Evolutionary conservation across 2,113 vertebrate genomes (phyloP), one percentile per base, ranked within the genome.

Genomic region (Neotragus pygmaeus): DNA sequence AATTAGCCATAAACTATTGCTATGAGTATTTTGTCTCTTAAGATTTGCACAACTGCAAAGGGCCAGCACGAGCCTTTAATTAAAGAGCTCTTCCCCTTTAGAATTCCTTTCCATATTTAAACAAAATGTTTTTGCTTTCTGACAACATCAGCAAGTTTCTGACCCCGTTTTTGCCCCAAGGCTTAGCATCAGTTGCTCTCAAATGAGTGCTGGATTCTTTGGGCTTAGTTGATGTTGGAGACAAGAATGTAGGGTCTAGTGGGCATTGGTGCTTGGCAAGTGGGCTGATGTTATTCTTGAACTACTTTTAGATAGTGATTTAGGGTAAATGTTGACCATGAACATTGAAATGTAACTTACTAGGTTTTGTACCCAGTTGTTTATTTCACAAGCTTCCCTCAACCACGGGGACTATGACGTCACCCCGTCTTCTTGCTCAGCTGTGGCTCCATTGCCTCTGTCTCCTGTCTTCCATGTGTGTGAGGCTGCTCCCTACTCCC

Each of bases 381-480:
- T 77, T 77, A 36, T 47, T 47, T 84, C n/a, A 5, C 7, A 16
- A 11, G 1, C 2, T 27, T 83, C 36, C 39, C 64, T 55, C 7
- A 36, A 51, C 27, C 39, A 7, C 0, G 6, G 17, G 25, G 55
- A n/a, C 16, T 49, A 1, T 9, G 33, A 78, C 1, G 0, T 53
- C 39, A 21, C 9, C 28, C 0, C n/a, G 11, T 39, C 55, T 28
- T 73, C 83, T 19, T 47, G 21, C 4, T 8, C 83, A 19, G 3
- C 5, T 23, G 45, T 21, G 53, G 15, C 30, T n/a, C 55, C 45
- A 8, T 0, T 0, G 9, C 45, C 23, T 53, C 82, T 47, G 33
- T 45, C 45, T 55, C 5, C 66, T 23, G 19, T 70, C n/a, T 66
- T 70, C 53, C 5, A 15, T 25, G 60, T 13, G 6, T 11, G 4